Conservation (phyloP, 1,140 invertebrate genomes). For the Tetraneura akinire region DNA sequence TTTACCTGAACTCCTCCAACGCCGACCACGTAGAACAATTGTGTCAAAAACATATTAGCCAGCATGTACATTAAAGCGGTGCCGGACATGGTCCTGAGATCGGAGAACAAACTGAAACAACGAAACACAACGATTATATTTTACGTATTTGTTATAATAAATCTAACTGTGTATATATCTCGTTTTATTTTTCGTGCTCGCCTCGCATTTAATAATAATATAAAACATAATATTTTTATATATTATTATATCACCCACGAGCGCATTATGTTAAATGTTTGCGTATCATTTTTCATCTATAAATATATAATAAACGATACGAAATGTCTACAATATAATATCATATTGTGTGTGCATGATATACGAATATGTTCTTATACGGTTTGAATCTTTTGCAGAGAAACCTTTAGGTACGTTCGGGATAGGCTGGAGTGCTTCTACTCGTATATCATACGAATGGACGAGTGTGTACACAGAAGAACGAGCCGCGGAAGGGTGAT, state of each 20-base stretch:
- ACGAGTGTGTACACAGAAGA: neutral
- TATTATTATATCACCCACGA: too few species aligned
- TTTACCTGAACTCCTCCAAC: constrained; percentile 69
- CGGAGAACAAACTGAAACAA: constrained; percentile 69
- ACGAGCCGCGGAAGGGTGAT: neutral
- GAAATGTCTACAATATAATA: neutral
- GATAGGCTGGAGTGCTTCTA: too few species aligned
- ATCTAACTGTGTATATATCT: too few species aligned
- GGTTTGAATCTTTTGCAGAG: neutral
- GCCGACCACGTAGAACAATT: constrained; percentile 70
- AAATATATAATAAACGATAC: too few species aligned
- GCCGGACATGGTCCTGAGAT: constrained; percentile 67
- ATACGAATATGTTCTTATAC: neutral
- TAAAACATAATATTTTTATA: too few species aligned
- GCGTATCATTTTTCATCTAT: too few species aligned
- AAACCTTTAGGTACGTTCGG: neutral
- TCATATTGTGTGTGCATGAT: neutral
- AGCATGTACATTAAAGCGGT: constrained; percentile 70
- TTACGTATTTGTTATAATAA: neutral
- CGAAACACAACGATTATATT: constrained; percentile 27
- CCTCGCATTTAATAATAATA: too few species aligned
- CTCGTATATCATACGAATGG: neutral
- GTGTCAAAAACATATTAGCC: constrained; percentile 69
- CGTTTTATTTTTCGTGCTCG: neutral
- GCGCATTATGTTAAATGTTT: too few species aligned